phyloP scores from a whole-genome alignment of 2,888 invertebrate species.

The Drosophila quinaria region DNA sequence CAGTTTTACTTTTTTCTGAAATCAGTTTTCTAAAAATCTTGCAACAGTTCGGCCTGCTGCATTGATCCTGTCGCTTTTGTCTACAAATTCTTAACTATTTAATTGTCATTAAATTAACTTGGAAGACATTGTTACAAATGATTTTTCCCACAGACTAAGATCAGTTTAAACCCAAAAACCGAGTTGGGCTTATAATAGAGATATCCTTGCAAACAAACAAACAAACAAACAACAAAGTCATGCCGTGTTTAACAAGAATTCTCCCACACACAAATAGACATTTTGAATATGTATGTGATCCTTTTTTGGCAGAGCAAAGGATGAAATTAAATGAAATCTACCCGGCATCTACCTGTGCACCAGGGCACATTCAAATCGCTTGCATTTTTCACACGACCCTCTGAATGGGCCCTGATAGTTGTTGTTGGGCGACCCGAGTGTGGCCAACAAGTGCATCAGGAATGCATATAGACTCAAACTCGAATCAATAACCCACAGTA shows the following conservation, averaged over 20 bases:
- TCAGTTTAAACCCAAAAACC: slow-evolving; percentile 31
- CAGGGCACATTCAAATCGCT: slow-evolving; percentile 68
- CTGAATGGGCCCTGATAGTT: slow-evolving; percentile 60
- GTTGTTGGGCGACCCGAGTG: slow-evolving; percentile 14
- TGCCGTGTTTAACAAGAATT: slow-evolving; percentile 74
- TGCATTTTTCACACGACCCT: slow-evolving; percentile 75
- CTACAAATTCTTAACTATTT: slow-evolving; percentile 27
- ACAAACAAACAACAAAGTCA: slow-evolving; percentile 72
- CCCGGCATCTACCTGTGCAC: slow-evolving; percentile 63
- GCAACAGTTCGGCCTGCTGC: not conserved
- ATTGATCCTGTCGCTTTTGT: slow-evolving; percentile 8
- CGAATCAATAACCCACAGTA: slow-evolving; percentile 48
- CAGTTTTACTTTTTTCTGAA: not conserved
- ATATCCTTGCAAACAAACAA: slow-evolving; percentile 60
- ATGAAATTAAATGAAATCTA: slow-evolving; percentile 45
- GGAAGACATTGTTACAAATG: slow-evolving; percentile 36
- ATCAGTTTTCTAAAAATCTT: too few relatives aligned
- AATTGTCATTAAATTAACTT: slow-evolving; percentile 70
- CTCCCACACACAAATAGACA: slow-evolving; percentile 64
- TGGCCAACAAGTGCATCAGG: slow-evolving; percentile 73
- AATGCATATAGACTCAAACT: slow-evolving; percentile 13
- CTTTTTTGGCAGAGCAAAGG: slow-evolving; percentile 67
- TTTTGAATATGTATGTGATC: slow-evolving; percentile 72
- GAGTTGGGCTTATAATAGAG: slow-evolving; percentile 59
- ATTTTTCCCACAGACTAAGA: slow-evolving; percentile 71